Base-by-base conservation (phyloP, 1,140 invertebrate genomes). In the Meloidogyne chitwoodi region DNA sequence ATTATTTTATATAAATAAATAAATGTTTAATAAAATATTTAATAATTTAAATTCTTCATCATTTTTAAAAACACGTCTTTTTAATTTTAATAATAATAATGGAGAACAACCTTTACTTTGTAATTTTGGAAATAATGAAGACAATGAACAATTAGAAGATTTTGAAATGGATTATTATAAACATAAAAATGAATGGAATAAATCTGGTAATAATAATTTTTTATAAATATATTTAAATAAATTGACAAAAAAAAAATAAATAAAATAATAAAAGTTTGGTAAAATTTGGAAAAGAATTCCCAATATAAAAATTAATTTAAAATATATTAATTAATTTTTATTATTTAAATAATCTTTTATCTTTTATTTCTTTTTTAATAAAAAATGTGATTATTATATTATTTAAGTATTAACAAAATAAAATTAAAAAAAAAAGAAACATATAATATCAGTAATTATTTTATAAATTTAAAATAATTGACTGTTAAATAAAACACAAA, bases 1-100 rank as follows among this genome's bases (percentile, higher is more conserved):
- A 26, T 12, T 16, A 16, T 29, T 26, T 26, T 64, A 26, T 10
- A 16, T 64, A 26, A 11, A 12, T 65, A 34, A 66, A 22, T 31
- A 19, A 38, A 66, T 22, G 22, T 31, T 31, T 22, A 22, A 22
- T n/a, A 26, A 66, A 31, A 19, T 31, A 66, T 22, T 31, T 66
- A 66, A 5, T 66, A 31, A 31, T 26, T 31, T 31, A 66, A 66
- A 29, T 66, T 24, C 34, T n/a, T 66, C 34, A 1, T 26, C 22
- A 8, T 66, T 38, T 66, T 11, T 66, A 66, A 66, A 66, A 66
- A 66, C 34, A 19, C 65, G 27, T 66, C 65, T 66, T 66, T 31
- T 66, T 66, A 66, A 66, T 31, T 31, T 22, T 10, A 29, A 66
- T 38, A 38, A 66, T 38, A 38, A 38, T 66, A 66, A 66, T 66